These are phyloP conservation scores for Rhombomys opimus DNA, from an alignment of 2,113 vertebrate genomes.

Conservation along the genomic window DNA sequence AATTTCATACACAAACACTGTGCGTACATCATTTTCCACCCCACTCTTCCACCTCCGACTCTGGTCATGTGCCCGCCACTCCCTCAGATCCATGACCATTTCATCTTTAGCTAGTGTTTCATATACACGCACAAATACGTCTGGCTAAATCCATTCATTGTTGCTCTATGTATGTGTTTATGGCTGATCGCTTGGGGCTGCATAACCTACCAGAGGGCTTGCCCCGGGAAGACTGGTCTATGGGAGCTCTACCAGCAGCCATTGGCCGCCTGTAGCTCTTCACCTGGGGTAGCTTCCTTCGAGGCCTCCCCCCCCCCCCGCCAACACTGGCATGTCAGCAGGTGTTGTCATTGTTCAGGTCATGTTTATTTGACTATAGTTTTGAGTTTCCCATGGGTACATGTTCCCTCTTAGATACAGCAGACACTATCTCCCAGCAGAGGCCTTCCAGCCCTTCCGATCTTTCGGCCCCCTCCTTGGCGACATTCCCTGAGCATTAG, in stretches of 20 bases:
- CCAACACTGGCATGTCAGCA: background rate
- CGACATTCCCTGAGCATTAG: background rate
- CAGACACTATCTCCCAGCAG: background rate
- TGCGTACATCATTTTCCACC: background rate
- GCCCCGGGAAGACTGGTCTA: background rate
- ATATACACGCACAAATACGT: background rate
- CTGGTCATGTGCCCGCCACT: background rate
- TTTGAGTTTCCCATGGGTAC: too few species aligned
- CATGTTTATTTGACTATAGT: too few species aligned
- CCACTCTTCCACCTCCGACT: background rate
- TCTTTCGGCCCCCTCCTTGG: background rate
- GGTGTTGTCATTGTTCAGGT: background rate
- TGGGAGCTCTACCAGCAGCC: background rate
- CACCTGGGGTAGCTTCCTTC: background rate
- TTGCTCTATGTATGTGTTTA: background rate
- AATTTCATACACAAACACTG: background rate
- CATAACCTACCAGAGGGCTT: background rate
- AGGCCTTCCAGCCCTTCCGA: background rate
- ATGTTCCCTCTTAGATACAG: too few species aligned
- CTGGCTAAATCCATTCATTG: background rate
- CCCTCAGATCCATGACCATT: background rate
- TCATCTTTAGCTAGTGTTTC: background rate
- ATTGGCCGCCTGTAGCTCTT: background rate
- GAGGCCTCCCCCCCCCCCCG: background rate
- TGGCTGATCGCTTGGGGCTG: background rate